phyloP scores from a whole-genome alignment of 2,113 vertebrate species.

The Polyodon spathula region DNA sequence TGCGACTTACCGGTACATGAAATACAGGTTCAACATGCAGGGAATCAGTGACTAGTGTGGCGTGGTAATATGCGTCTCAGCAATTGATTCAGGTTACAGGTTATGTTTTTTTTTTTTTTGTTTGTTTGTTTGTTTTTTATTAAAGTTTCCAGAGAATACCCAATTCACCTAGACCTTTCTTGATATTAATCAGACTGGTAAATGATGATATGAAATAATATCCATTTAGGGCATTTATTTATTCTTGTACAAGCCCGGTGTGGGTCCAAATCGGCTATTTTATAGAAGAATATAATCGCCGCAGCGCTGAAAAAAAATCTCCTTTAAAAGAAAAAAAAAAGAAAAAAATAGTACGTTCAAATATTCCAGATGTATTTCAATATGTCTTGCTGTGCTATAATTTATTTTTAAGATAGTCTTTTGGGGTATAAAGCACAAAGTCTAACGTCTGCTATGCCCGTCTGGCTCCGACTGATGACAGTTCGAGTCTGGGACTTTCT shows the following conservation, averaged over 20 bases:
- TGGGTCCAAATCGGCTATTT: constrained; percentile 6
- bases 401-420: not conserved
- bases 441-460: not conserved
- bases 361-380: constrained; percentile 16
- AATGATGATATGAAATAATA: constrained; percentile 22
- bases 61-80: too few species aligned
- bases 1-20: too few species aligned
- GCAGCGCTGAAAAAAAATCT: not conserved
- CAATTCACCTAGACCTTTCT: constrained; percentile 24
- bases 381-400: constrained; percentile 4
- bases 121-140: not conserved
- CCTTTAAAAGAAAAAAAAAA: not conserved
- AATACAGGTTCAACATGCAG: too few species aligned
- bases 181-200: constrained; percentile 26
- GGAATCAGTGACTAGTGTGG: too few species aligned
- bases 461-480: constrained; percentile 6
- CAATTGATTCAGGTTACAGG: too few species aligned
- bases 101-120: too few species aligned
- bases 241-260: constrained; percentile 21
- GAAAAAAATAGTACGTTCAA: not conserved
- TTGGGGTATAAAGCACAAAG: not conserved
- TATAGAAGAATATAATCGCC: constrained; percentile 11
- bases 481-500: constrained; percentile 28
- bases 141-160: constrained; percentile 26
- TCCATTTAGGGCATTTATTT: constrained; percentile 20